Evolutionary conservation across 2,113 vertebrate species (phyloP), one percentile per base, ranked within the genome.

Genomic region (Catharus minimus): DNA sequence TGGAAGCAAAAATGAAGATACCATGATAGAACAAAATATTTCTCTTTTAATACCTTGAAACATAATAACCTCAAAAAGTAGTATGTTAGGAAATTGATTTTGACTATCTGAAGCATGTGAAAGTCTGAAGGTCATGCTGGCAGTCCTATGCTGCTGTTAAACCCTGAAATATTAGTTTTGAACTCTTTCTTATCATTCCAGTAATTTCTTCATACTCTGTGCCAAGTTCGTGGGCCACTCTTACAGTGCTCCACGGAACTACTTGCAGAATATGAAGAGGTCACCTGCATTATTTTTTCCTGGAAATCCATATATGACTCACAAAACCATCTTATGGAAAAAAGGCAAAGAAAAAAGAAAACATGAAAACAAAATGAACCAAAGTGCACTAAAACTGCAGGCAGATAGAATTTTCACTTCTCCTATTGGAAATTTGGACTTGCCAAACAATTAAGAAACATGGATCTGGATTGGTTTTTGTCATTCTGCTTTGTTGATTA

Each of bases 401-500:
- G 67, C 49, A 90, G 73, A 95, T 10, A 82, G 75, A 72, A 10
- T 92, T 92, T 89, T 97, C 91, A 92, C 64, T 89, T 95, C 71
- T 86, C 62, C 79, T 80, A 66, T 4, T 73, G 68, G 83, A 96
- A 94, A 97, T 75, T 1, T 93, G 71, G 61, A 78, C 58, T 95
- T 96, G 90, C 66, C 80, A 90, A 93, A 96, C 93, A 97, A 96
- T 95, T 86, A 96, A 93, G 90, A 97, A 97, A 97, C 92, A 93
- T 92, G 72, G 87, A 68, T 85, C 93, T 94, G 81, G 73, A 94
- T 96, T 96, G 82, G 89, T 95, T 96, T 83, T 79, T 82, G 97
- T 95, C 72, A 88, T 95, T 56, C 66, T 92, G 77, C 92, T 93
- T 89, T 95, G 89, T 93, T 97, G 97, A 98, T 98, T 97, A 98